Evolutionary conservation across 2,888 invertebrate species (phyloP).

Genomic region (Drosophila ochracea): DNA sequence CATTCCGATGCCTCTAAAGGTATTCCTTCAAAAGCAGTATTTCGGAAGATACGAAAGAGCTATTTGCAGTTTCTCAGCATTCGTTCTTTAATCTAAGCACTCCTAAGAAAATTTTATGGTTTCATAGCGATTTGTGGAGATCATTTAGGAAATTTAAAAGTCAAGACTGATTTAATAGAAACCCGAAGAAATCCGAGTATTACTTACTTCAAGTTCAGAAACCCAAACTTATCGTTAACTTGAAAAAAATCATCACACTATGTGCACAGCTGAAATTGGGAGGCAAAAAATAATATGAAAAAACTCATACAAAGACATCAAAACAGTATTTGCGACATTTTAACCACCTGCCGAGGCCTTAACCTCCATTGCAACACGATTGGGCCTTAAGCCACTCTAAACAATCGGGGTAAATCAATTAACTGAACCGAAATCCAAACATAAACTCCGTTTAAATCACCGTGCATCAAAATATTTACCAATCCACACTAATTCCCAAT

Average conservation of each 20-base stretch:
- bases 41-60: not conserved
- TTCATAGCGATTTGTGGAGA: not conserved
- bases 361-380: constrained; percentile 16
- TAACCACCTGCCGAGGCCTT: constrained; percentile 36
- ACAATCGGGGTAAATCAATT: constrained; percentile 62
- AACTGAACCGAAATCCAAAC: constrained; percentile 60
- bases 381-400: constrained; percentile 30
- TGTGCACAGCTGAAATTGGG: constrained; percentile 54
- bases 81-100: not conserved
- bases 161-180: not conserved
- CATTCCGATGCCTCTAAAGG: constrained; percentile 29
- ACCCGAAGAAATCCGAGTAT: not conserved
- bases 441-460: constrained; percentile 53
- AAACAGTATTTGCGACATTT: constrained; percentile 25
- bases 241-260: not conserved
- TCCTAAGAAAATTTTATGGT: not conserved
- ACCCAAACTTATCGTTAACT: not conserved
- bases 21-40: not conserved
- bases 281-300: not conserved
- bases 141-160: not conserved
- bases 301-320: not conserved
- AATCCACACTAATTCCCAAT: constrained; percentile 81
- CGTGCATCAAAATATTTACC: constrained; percentile 81
- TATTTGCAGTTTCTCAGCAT: not conserved
- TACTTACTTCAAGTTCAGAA: not conserved